A percentile compares a stretch with the other conserved stretches of the same genome.
phyloP scores from a whole-genome alignment of 2,113 vertebrate species.

The Dipodomys merriami region DNA sequence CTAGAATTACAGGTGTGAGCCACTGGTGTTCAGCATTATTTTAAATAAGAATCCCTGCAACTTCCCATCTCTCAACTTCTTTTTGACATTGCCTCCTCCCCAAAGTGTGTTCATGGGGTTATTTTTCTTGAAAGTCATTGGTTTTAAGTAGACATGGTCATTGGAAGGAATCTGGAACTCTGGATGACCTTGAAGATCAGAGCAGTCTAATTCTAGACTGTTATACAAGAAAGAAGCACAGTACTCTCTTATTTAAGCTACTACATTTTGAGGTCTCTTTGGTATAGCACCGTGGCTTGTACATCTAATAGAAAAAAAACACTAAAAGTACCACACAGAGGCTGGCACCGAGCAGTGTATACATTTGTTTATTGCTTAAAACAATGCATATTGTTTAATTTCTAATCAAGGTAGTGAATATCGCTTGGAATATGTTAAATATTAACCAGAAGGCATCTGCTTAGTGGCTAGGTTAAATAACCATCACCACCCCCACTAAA shows the following conservation, averaged over 20 bases:
- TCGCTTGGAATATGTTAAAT: slow-evolving; percentile 61
- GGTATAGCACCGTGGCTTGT: neutral
- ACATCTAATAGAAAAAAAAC: neutral
- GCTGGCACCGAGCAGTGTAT: neutral
- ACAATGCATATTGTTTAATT: slow-evolving; percentile 57
- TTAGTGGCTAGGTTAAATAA: slow-evolving; percentile 59
- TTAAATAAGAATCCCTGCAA: slow-evolving; percentile 76
- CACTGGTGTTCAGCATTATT: neutral
- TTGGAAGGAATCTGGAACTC: neutral
- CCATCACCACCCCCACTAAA: neutral
- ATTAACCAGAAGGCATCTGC: slow-evolving; percentile 71
- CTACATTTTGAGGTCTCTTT: slow-evolving; percentile 8
- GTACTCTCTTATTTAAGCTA: neutral
- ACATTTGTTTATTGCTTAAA: slow-evolving; percentile 33
- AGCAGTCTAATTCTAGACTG: neutral
- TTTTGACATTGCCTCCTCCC: slow-evolving; percentile 63
- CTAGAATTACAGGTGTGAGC: too few species aligned
- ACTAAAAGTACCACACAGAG: neutral
- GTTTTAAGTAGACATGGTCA: neutral
- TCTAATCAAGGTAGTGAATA: slow-evolving; percentile 49
- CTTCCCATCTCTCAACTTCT: slow-evolving; percentile 60
- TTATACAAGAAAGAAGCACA: neutral
- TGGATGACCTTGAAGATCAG: neutral
- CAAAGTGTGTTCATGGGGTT: slow-evolving; percentile 2
- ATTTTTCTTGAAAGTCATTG: slow-evolving; percentile 53